These are phyloP conservation scores for Eudemis profundana DNA, from an alignment of 2,888 invertebrate genomes.

Conservation along the genomic window DNA sequence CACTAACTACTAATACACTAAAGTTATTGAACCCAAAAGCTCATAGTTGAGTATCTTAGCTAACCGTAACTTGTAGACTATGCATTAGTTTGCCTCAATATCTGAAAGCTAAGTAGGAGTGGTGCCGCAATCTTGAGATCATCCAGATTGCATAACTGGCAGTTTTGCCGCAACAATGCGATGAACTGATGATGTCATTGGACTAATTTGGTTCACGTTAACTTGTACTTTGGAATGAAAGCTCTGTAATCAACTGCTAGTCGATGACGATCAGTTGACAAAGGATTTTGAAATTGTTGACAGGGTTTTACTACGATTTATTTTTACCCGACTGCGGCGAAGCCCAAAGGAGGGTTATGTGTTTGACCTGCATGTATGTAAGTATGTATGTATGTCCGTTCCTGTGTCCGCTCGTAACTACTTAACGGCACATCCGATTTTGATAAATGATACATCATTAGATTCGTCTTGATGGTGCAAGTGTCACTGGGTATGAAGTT, in stretches of 20 bases:
- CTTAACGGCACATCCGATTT: too few relatives aligned
- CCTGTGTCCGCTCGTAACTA: too few relatives aligned
- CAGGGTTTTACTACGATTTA: constrained; percentile 1
- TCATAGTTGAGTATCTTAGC: constrained; percentile 20
- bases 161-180: constrained; percentile 36
- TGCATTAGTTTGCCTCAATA: constrained; percentile 26
- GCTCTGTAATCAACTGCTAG: constrained; percentile 37
- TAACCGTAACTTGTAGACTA: constrained; percentile 22
- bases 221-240: constrained; percentile 33
- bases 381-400: too few relatives aligned
- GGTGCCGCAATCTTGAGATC: constrained; percentile 40
- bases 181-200: constrained; percentile 36
- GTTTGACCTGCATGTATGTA: too few relatives aligned
- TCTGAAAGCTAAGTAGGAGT: constrained; percentile 33
- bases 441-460: too few relatives aligned
- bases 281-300: constrained; percentile 27
- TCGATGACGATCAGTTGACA: constrained; percentile 28
- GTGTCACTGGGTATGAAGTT: too few relatives aligned
- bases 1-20: not conserved
- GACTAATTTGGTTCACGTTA: constrained; percentile 36
- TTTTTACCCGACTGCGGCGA: too few relatives aligned
- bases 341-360: too few relatives aligned
- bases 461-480: too few relatives aligned
- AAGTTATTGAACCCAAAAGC: constrained; percentile 2
- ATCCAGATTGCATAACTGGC: constrained; percentile 39